Percentiles rank a stretch among this genome's conserved stretches.
Evolutionary conservation across 2,888 invertebrate genomes (phyloP).

Genomic region (Melanargia galathea): DNA sequence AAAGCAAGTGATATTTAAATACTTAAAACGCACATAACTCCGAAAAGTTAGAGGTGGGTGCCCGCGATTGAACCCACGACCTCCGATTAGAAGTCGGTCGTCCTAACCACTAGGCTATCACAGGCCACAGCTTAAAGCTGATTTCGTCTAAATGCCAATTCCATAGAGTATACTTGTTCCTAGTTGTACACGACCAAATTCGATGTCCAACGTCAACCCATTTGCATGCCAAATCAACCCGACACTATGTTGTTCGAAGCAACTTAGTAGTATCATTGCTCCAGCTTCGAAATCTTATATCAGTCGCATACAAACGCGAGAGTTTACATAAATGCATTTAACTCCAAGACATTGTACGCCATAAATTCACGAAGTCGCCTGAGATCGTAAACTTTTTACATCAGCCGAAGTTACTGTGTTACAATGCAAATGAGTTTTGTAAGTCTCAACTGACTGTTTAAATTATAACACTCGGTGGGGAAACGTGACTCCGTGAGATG

Average conservation of each 20-base stretch:
- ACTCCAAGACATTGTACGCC: conserved; percentile 59
- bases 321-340: conserved; percentile 50
- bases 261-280: too few relatives aligned
- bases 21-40: neutral
- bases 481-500: conserved; percentile 19
- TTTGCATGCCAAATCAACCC: neutral
- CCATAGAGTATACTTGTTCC: too few relatives aligned
- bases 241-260: neutral
- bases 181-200: too few relatives aligned
- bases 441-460: conserved; percentile 54
- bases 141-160: too few relatives aligned
- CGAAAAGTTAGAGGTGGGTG: neutral
- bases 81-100: neutral
- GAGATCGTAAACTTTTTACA: conserved; percentile 67
- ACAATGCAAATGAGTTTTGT: conserved; percentile 69
- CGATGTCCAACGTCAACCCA: too few relatives aligned
- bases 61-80: neutral
- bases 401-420: conserved; percentile 60
- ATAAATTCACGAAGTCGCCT: conserved; percentile 65
- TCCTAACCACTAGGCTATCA: too few relatives aligned
- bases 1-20: neutral
- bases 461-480: conserved; percentile 35
- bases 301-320: conserved; percentile 15
- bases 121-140: too few relatives aligned
- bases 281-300: conserved; percentile 9